Percentiles rank a stretch among this genome's conserved stretches.
Evolutionary conservation across 2,113 vertebrate species (phyloP).

Genomic region (Microcebus jonahi): DNA sequence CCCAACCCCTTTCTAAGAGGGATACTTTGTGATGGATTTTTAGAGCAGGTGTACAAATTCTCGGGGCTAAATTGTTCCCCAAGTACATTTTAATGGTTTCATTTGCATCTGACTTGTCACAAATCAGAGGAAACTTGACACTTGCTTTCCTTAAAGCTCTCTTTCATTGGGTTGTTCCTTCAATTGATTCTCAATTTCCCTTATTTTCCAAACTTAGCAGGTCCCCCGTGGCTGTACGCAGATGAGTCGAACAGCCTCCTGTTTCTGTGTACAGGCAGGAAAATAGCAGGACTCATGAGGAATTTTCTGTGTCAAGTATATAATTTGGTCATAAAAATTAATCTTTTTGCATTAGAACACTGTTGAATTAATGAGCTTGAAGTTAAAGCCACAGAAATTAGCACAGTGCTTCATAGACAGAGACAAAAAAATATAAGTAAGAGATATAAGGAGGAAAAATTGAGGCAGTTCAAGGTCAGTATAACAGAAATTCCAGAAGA

Average conservation of each 20-base stretch:
- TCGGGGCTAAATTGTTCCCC: slow-evolving; percentile 6
- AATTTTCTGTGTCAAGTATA: background rate
- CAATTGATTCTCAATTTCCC: background rate
- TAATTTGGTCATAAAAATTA: background rate
- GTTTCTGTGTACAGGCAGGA: background rate
- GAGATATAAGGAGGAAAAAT: background rate
- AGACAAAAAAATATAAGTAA: background rate
- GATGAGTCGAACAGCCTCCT: background rate
- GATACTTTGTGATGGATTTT: slow-evolving; percentile 41
- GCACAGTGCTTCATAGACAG: background rate
- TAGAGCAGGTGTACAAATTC: slow-evolving; percentile 3
- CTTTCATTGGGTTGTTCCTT: slow-evolving; percentile 3
- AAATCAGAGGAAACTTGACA: slow-evolving; percentile 9
- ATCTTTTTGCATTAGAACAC: background rate
- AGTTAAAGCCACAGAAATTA: background rate
- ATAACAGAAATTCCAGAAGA: background rate
- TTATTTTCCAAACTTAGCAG: slow-evolving; percentile 20
- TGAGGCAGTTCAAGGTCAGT: background rate
- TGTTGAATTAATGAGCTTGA: slow-evolving; percentile 7
- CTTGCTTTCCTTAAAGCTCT: slow-evolving; percentile 47
- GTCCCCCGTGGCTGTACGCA: background rate
- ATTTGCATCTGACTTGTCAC: slow-evolving; percentile 54
- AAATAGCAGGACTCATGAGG: background rate
- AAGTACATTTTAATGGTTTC: slow-evolving; percentile 42
- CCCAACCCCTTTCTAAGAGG: background rate